These are phyloP conservation scores for Nowickia ferox DNA, from an alignment of 2,888 invertebrate genomes.

Conservation along the genomic window DNA sequence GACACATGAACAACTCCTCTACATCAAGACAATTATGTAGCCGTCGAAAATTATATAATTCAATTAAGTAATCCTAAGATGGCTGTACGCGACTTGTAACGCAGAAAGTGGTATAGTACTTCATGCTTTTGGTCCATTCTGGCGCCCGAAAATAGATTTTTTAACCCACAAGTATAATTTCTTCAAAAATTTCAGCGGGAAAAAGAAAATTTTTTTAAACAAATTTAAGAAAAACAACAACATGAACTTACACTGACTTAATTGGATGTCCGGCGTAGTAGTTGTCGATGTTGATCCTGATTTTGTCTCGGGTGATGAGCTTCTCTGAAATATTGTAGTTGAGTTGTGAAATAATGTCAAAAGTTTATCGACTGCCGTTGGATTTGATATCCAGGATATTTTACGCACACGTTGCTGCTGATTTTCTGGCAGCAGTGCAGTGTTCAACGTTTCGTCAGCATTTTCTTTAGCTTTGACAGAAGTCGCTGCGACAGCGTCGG, in stretches of 20 bases:
- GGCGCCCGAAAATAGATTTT: too few species aligned
- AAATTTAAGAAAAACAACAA: constrained; percentile 21
- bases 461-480: constrained; percentile 43
- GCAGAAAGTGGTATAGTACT: too few species aligned
- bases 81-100: too few species aligned
- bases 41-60: too few species aligned
- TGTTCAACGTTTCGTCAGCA: constrained; percentile 23
- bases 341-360: constrained; percentile 87
- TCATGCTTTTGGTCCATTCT: too few species aligned
- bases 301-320: constrained; percentile 78
- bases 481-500: constrained; percentile 41
- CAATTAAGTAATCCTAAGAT: too few species aligned
- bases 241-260: constrained; percentile 64
- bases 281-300: constrained; percentile 71
- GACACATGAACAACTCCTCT: too few species aligned
- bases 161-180: not conserved
- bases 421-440: constrained; percentile 22
- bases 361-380: constrained; percentile 87
- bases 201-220: not conserved
- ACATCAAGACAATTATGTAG: too few species aligned
- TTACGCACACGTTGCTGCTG: constrained; percentile 84
- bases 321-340: constrained; percentile 85
- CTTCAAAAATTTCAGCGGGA: too few species aligned
- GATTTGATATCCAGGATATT: constrained; percentile 86
- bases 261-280: constrained; percentile 67